Evolutionary conservation across 2,797 vertebrate genomes (phyloP).

Genomic region (Molossus molossus): DNA sequence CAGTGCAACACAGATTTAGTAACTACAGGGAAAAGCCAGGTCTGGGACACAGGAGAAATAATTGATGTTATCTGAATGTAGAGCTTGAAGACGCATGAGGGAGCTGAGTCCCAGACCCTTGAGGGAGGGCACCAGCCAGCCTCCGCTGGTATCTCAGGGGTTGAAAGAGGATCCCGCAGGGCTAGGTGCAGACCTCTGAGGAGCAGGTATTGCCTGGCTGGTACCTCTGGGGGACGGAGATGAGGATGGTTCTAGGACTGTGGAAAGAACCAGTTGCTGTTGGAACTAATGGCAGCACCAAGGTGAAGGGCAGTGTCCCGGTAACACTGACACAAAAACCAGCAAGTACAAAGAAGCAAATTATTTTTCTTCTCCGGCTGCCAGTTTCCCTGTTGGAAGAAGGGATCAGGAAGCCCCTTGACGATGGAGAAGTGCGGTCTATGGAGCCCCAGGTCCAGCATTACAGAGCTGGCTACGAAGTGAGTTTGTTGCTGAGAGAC

Average conservation of each 20-base stretch:
- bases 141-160: neutral
- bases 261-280: neutral
- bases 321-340: neutral
- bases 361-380: neutral
- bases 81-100: neutral
- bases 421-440: neutral
- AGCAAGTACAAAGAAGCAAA: neutral
- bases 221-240: neutral
- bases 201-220: neutral
- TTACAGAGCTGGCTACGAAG: neutral
- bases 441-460: neutral
- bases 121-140: neutral
- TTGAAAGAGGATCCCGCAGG: neutral
- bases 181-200: neutral
- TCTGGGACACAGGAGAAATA: neutral
- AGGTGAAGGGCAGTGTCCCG: neutral
- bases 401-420: neutral
- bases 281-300: neutral
- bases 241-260: neutral
- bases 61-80: neutral
- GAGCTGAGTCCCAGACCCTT: neutral
- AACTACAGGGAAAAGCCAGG: neutral
- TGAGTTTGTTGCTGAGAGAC: neutral
- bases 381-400: neutral
- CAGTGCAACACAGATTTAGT: neutral